Conservation (phyloP, 1,140 invertebrate genomes). For the Halictus rubicundus region DNA sequence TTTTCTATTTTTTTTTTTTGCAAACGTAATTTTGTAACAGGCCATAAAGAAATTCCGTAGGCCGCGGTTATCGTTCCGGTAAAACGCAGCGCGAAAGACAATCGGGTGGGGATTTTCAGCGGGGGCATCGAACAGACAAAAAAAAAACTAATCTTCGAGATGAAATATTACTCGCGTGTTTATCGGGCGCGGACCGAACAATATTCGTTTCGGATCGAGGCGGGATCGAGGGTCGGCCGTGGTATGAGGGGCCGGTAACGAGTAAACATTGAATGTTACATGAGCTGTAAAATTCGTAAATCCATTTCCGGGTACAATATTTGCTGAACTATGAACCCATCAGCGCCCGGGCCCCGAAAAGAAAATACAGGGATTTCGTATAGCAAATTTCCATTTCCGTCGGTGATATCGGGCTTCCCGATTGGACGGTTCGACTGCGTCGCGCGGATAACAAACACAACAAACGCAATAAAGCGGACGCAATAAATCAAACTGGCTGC, state of each 20-base stretch:
- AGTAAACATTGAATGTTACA: not conserved
- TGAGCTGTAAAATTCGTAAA: constrained; percentile 3
- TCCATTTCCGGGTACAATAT: not conserved
- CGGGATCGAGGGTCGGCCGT: not conserved
- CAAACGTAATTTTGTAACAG: no score
- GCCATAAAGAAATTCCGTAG: no score
- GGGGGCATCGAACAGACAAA: no score
- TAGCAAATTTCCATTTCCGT: constrained; percentile 27
- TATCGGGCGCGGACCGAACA: not conserved
- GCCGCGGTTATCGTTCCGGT: no score
- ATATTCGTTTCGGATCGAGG: not conserved
- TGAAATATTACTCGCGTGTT: no score
- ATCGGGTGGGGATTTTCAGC: no score
- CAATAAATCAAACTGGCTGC: constrained; percentile 1
- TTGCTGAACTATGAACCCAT: not conserved
- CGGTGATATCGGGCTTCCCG: not conserved
- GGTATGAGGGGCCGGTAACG: not conserved
- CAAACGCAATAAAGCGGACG: constrained; percentile 19
- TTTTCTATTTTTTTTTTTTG: no score
- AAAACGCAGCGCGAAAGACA: no score
- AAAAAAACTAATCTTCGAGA: no score
- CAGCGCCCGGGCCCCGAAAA: not conserved
- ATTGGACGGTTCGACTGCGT: not conserved
- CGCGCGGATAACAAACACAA: constrained; percentile 2
- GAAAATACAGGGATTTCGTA: not conserved